Conservation (phyloP, 2,797 vertebrate species). For the Pseudochirops cupreus region DNA sequence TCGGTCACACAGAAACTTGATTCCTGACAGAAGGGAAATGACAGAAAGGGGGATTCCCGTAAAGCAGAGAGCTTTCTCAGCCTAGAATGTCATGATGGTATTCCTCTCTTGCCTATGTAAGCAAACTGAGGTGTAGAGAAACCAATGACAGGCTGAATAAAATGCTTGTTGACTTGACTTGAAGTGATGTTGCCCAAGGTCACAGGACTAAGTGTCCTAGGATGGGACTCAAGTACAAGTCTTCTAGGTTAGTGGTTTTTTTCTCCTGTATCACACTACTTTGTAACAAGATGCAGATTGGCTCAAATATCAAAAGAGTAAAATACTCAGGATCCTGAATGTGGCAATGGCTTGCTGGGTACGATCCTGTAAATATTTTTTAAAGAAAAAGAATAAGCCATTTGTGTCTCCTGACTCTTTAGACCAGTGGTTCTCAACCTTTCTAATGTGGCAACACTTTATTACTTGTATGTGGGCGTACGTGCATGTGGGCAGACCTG, state of each 20-base stretch:
- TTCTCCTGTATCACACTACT: background rate
- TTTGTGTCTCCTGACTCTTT: background rate
- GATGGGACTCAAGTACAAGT: background rate
- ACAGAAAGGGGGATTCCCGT: slow-evolving; percentile 66
- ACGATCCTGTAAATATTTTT: background rate
- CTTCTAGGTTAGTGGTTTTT: background rate
- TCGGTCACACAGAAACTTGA: slow-evolving; percentile 55
- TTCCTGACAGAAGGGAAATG: slow-evolving; percentile 70
- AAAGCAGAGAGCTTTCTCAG: slow-evolving; percentile 72
- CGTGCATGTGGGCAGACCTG: too few species aligned
- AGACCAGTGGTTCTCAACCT: too few species aligned
- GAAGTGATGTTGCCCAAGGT: background rate
- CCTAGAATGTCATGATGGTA: background rate
- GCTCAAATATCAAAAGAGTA: background rate
- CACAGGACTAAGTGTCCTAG: background rate
- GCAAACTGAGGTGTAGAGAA: background rate
- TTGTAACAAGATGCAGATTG: background rate
- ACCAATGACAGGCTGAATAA: background rate
- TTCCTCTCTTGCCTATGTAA: background rate
- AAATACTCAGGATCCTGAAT: background rate
- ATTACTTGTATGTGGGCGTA: too few species aligned
- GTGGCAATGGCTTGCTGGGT: background rate
- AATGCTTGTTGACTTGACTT: background rate
- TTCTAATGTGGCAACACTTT: too few species aligned
- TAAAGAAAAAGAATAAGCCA: background rate